Conservation (phyloP, 2,113 vertebrate species). For the Psophia crepitans region DNA sequence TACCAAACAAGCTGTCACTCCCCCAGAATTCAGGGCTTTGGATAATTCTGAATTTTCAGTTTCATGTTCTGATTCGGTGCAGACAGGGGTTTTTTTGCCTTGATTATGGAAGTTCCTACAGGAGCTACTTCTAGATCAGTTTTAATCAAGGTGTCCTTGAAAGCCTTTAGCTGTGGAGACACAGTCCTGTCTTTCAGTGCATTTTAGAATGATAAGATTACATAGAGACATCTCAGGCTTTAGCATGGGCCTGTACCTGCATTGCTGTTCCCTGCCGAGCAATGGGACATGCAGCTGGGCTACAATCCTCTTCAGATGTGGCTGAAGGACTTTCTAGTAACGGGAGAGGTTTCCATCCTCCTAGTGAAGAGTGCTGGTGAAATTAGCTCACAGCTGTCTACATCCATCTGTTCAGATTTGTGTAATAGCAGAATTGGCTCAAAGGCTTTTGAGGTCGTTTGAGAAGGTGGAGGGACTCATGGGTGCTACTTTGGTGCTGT, state of each 20-base stretch:
- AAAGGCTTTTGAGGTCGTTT: not conserved
- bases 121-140: not conserved
- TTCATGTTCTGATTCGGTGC: not conserved
- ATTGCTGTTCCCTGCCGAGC: not conserved
- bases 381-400: not conserved
- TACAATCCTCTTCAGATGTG: rapidly evolving
- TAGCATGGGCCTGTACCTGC: not conserved
- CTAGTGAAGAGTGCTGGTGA: not conserved
- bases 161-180: not conserved
- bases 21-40: not conserved
- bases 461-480: not conserved
- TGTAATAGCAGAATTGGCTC: not conserved
- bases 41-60: not conserved
- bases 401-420: not conserved
- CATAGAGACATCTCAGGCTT: not conserved
- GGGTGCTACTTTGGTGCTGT: not conserved
- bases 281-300: not conserved
- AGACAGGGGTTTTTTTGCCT: not conserved
- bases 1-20: not conserved
- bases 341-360: not conserved
- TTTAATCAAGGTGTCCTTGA: not conserved
- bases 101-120: not conserved
- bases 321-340: not conserved
- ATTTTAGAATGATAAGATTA: not conserved
- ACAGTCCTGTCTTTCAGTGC: not conserved